phyloP scores from a whole-genome alignment of 2,797 vertebrate species.

The Typhlichthys subterraneus region DNA sequence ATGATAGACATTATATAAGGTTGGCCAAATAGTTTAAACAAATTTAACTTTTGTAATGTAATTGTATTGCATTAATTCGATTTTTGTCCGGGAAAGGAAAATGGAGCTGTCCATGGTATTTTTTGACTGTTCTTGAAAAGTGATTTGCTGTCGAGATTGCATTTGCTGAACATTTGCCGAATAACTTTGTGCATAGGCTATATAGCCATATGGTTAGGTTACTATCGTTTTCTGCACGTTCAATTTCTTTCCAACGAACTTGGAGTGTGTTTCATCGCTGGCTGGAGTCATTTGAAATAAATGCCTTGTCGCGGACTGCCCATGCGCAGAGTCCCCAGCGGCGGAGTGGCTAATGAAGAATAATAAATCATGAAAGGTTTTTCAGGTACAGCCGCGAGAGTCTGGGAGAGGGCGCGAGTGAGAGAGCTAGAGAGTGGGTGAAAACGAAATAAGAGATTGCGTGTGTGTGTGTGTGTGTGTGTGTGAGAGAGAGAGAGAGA shows the following conservation, averaged over 20 bases:
- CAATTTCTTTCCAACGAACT: constrained; percentile 24
- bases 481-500: constrained; percentile 18
- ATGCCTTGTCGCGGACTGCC: constrained; percentile 76
- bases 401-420: constrained; percentile 35
- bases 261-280: constrained; percentile 39
- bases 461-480: constrained; percentile 8
- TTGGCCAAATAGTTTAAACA: no score
- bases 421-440: constrained; percentile 31
- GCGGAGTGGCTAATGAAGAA: constrained; percentile 86
- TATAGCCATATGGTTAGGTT: background rate
- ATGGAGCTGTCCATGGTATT: constrained; percentile 77
- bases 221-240: background rate
- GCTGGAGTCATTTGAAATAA: constrained; percentile 71
- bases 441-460: constrained; percentile 32
- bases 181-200: background rate
- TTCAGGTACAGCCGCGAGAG: constrained; percentile 71
- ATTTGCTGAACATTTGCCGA: no score
- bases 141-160: no score
- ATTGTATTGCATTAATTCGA: constrained; percentile 69
- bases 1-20: no score
- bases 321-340: constrained; percentile 81
- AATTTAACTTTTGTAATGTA: constrained; percentile 44
- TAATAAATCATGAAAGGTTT: constrained; percentile 85
- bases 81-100: constrained; percentile 78
- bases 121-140: no score